Base-by-base conservation (phyloP, 2,888 invertebrate genomes). In the Philonicus albiceps region DNA sequence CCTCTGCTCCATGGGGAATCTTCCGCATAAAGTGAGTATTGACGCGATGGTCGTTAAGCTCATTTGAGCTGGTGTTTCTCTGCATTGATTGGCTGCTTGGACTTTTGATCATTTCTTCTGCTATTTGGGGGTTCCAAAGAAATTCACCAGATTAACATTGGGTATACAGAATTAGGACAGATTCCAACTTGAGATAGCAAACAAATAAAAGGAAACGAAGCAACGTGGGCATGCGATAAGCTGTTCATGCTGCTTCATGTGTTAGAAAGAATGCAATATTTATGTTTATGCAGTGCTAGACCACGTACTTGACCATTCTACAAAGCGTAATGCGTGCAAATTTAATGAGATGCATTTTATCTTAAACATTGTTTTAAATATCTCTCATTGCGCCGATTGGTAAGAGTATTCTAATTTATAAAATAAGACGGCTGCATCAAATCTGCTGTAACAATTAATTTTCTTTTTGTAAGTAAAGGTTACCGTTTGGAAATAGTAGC, bases 1-100 rank as follows among this genome's bases (percentile, higher is more conserved):
- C 98, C 93, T 99, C 99, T 1, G 99, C 97, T 19, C 98, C 99
- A 0, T 95, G 95, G 16, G 99, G 99, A 91, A 99, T 97, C 93
- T 99, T 99, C 88, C 97, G 94, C 97, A 98, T 97, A 90, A 98
- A 98, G 89, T 98, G 94, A 86, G 96, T 95, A 91, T 98, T 98
- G 88, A 96, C 95, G 93, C 97, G 94, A 90, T 95, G 95, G 89
- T 95, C 95, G 22, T 94, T 94, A 64, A 94, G 91, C 88, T 93
- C 94, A 73, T 91, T 93, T 31, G 95, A 94, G 91, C 97, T 97
- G 88, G 95, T 95, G 91, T 97, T 97, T 88, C 96, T 93, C 89
- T 94, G 94, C 93, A 97, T 96, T 34, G 97, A 97, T 87, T 95
- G 93, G 89, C 94, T 95, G 92, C 97, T 97, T 72, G 96, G 96